Percentiles rank a stretch among this genome's conserved stretches.
phyloP scores from a whole-genome alignment of 2,797 vertebrate species.

The Urophycis tenuis region DNA sequence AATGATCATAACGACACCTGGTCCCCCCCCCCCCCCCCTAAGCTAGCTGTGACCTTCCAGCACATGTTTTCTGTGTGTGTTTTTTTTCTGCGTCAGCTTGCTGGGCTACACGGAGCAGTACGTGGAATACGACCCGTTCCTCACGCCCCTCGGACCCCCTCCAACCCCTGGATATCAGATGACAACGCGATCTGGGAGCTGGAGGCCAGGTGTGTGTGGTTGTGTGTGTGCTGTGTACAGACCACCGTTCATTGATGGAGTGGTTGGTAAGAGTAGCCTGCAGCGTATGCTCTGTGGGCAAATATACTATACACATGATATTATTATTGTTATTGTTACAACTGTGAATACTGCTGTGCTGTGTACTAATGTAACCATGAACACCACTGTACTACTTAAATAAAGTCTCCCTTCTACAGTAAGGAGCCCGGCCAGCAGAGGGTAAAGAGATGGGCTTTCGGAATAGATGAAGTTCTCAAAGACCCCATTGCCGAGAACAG shows the following conservation, averaged over 20 bases:
- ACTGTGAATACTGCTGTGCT: not conserved
- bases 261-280: not conserved
- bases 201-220: constrained; percentile 79
- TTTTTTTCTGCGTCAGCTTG: constrained; percentile 66
- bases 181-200: constrained; percentile 91
- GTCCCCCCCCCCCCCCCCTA: no score
- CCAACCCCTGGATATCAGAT: constrained; percentile 93
- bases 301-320: not conserved
- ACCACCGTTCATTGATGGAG: not conserved
- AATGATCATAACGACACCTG: no score
- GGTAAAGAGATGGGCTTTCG: constrained; percentile 91
- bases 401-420: constrained; percentile 56
- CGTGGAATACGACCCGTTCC: constrained; percentile 94
- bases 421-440: constrained; percentile 93
- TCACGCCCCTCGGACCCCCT: constrained; percentile 86
- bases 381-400: not conserved
- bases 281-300: not conserved
- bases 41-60: not conserved
- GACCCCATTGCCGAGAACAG: constrained; percentile 90
- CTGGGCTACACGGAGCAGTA: constrained; percentile 93
- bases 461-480: constrained; percentile 92
- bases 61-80: constrained; percentile 29
- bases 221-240: not conserved
- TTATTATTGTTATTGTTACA: not conserved
- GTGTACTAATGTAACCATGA: not conserved